phyloP scores from a whole-genome alignment of 1,140 invertebrate species.

The Drepana arcuata region DNA sequence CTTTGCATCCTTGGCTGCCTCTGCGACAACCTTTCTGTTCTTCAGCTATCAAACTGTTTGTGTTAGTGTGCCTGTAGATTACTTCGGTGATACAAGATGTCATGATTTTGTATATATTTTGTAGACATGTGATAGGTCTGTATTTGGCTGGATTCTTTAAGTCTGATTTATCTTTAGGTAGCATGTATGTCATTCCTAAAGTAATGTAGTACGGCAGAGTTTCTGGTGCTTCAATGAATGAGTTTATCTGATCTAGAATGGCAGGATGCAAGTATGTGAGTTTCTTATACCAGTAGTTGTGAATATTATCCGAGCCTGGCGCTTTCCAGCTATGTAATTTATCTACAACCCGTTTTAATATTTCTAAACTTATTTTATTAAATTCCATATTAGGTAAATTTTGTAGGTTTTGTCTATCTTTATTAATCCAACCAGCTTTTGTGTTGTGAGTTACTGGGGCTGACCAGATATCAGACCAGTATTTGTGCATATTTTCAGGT shows the following conservation, averaged over 20 bases:
- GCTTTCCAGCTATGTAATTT: slow-evolving; percentile 13
- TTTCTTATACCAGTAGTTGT: slow-evolving; percentile 18
- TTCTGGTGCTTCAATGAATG: slow-evolving; percentile 9
- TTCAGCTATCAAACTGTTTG: slow-evolving; percentile 6
- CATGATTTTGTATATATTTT: slow-evolving; percentile 13
- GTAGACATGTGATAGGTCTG: slow-evolving; percentile 13
- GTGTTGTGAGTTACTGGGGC: not conserved
- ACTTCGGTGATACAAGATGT: slow-evolving; percentile 8
- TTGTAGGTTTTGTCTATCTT: not conserved
- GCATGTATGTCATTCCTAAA: slow-evolving; percentile 10
- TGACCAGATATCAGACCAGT: not conserved
- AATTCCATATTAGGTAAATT: not conserved
- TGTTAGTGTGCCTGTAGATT: slow-evolving; percentile 6
- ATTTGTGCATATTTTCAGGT: not conserved
- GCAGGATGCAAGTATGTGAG: slow-evolving; percentile 8
- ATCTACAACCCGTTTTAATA: not conserved
- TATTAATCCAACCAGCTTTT: not conserved
- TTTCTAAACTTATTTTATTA: not conserved
- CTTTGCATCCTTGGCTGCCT: slow-evolving; percentile 9
- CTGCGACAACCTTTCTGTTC: slow-evolving; percentile 12
- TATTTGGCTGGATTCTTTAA: slow-evolving; percentile 9
- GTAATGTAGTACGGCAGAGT: slow-evolving; percentile 9
- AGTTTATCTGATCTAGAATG: slow-evolving; percentile 8
- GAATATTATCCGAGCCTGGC: slow-evolving; percentile 14
- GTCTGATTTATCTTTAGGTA: slow-evolving; percentile 10